Evolutionary conservation across 2,888 invertebrate species (phyloP).

Genomic region (Drosophila pseudotalamancana): DNA sequence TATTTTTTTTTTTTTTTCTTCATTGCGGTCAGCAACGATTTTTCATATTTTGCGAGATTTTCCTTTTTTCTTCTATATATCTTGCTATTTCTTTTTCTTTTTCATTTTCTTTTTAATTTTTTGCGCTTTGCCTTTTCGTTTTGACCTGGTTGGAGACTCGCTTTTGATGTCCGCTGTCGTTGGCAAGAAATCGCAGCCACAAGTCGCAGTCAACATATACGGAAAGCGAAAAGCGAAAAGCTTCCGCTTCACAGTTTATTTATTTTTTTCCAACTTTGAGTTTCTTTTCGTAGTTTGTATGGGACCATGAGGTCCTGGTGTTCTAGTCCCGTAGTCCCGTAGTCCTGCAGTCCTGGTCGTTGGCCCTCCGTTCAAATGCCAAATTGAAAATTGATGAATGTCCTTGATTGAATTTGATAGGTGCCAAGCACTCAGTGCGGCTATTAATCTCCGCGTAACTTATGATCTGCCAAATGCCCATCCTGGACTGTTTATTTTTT

Average conservation of each 20-base stretch:
- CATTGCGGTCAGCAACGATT: conserved; percentile 70
- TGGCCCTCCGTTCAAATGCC: conserved; percentile 59
- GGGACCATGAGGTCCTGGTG: conserved; percentile 5
- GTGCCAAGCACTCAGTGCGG: conserved; percentile 78
- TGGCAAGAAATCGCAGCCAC: conserved; percentile 64
- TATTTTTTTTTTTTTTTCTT: conserved; percentile 17
- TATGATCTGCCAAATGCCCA: conserved; percentile 62
- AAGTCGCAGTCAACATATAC: conserved; percentile 48
- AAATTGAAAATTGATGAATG: conserved; percentile 81
- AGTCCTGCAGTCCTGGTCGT: conserved; percentile 3
- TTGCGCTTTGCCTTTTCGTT: conserved; percentile 37
- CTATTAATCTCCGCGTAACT: conserved; percentile 77
- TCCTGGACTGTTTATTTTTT: conserved; percentile 1
- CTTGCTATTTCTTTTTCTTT: conserved; percentile 23
- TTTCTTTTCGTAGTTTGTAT: conserved; percentile 50
- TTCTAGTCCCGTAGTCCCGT: background rate
- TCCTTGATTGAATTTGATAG: conserved; percentile 79
- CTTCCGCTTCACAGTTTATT: conserved; percentile 21
- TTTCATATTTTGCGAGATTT: conserved; percentile 72
- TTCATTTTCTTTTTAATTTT: conserved; percentile 11
- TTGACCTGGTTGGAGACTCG: conserved; percentile 29
- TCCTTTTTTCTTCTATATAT: conserved; percentile 60
- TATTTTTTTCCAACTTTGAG: background rate
- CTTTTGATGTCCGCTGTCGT: conserved; percentile 73
- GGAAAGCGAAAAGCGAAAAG: conserved; percentile 30